Evolutionary conservation across 1,140 invertebrate species (phyloP).

Genomic region (Periplaneta americana): DNA sequence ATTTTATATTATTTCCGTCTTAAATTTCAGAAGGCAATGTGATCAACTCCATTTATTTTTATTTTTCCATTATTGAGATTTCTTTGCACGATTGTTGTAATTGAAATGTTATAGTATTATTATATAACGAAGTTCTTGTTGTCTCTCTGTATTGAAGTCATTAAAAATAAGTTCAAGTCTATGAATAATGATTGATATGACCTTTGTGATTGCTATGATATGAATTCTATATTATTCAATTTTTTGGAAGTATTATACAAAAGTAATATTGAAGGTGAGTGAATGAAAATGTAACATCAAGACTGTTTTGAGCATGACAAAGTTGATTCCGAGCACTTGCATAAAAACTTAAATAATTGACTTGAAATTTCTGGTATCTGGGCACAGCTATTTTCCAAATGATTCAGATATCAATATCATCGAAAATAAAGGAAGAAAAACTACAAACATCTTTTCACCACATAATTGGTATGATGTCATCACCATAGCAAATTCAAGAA

Average conservation of each 20-base stretch:
- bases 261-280: too few species aligned
- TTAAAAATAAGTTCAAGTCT: not conserved
- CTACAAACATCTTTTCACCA: not conserved
- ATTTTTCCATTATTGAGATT: too few species aligned
- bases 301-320: not conserved
- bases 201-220: too few species aligned
- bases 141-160: not conserved
- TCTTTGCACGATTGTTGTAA: not conserved
- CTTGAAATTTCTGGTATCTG: not conserved
- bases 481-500: not conserved
- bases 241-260: too few species aligned
- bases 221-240: too few species aligned
- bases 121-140: too few species aligned
- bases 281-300: not conserved
- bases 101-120: not conserved
- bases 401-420: not conserved
- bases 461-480: not conserved
- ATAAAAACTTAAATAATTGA: not conserved
- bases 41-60: too few species aligned
- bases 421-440: not conserved
- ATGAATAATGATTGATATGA: not conserved
- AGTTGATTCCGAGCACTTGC: not conserved
- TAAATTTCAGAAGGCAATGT: too few species aligned
- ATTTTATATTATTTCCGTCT: too few species aligned
- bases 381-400: not conserved